Evolutionary conservation across 2,797 vertebrate species (phyloP), one percentile per base, ranked within the genome.

Genomic region (Muscicapa comitata): DNA sequence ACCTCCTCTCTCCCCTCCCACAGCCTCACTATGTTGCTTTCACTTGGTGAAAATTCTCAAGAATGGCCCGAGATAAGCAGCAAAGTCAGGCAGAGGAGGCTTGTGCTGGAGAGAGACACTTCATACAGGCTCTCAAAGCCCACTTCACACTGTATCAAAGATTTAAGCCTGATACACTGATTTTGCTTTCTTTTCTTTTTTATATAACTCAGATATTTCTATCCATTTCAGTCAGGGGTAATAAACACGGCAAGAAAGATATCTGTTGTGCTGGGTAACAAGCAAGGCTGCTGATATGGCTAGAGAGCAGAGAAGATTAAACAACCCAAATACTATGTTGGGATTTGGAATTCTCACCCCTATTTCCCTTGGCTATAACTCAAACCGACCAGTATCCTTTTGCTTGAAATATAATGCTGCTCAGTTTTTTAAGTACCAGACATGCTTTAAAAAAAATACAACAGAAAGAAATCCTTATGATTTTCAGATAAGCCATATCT

Each of bases 21-120:
- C n/a, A 59, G 11, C 7, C 29, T 84, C 0, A 0, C 38, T 29
- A 40, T 5, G 3, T 28, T 67, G 8, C 9, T 23, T 86, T 63
- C 18, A 31, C 23, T 18, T 51, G 6, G 4, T 7, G 9, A 54
- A n/a, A 86, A 81, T 13, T 13, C 1, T 21, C 38, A 38, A 37
- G 62, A 29, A 17, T 42, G 6, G 26, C 28, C 24, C 23, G 33
- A 90, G 55, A 12, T 21, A 43, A 73, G 14, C 13, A 73, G 10
- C 21, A 61, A 74, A 20, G 24, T 55, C 20, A 59, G 48, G 33
- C 4, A 87, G 45, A 75, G 8, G 11, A 11, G 8, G 13, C 2
- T 59, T 33, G 17, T 29, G 12, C 26, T 65, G 33, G 21, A 79
- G 8, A 47, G 11, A 48, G 11, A 55, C 4, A 19, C 7, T n/a